These are phyloP conservation scores for Neotragus moschatus DNA, from an alignment of 2,113 vertebrate species.

Conservation along the genomic window DNA sequence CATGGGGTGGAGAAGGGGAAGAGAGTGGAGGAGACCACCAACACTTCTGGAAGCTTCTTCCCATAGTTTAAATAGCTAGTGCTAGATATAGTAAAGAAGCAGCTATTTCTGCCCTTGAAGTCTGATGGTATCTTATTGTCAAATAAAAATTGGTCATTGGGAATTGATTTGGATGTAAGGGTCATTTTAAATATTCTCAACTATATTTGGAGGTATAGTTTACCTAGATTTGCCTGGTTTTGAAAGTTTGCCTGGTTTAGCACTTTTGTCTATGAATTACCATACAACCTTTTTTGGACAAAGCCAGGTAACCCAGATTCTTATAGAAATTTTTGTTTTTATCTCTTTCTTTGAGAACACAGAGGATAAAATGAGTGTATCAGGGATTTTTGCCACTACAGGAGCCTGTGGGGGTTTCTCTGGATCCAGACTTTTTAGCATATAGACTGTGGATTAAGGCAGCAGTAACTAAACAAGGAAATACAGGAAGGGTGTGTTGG, in stretches of 20 bases:
- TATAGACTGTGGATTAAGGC: background rate
- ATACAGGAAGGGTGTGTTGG: background rate
- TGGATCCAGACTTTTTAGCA: background rate
- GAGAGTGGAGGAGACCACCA: slow-evolving; percentile 69
- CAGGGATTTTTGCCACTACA: background rate
- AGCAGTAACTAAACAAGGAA: background rate
- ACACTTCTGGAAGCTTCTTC: slow-evolving; percentile 63
- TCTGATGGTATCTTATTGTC: slow-evolving; percentile 49
- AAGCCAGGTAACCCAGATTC: background rate
- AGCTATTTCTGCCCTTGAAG: slow-evolving; percentile 55
- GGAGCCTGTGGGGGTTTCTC: background rate
- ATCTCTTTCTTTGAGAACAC: background rate
- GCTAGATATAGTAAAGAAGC: slow-evolving; percentile 79
- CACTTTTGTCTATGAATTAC: background rate
- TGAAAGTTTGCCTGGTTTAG: background rate
- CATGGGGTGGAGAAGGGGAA: background rate
- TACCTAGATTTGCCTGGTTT: background rate
- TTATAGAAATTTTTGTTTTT: background rate
- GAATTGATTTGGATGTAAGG: background rate
- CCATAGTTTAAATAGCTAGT: slow-evolving; percentile 74
- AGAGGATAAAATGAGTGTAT: background rate
- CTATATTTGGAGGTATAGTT: background rate
- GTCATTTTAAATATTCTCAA: background rate
- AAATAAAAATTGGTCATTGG: slow-evolving; percentile 71
- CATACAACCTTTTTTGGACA: background rate